Conservation (phyloP, 2,888 invertebrate genomes). For the Stenodema calcarata region DNA sequence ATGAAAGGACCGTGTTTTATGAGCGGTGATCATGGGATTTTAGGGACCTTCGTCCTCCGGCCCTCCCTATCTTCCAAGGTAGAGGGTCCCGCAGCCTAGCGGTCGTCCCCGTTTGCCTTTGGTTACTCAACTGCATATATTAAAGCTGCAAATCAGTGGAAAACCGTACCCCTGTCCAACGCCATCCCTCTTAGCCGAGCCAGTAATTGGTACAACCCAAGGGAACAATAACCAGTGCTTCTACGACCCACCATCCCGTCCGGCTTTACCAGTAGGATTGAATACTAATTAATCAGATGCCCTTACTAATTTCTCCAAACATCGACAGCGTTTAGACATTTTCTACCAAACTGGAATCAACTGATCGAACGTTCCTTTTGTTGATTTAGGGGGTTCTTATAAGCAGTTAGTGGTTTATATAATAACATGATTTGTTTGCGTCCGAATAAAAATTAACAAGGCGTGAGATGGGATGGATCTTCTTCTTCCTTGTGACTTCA, state of each 20-base stretch:
- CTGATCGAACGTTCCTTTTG: no score
- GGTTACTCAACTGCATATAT: slow-evolving; percentile 18
- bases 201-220: slow-evolving; percentile 22
- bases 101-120: neutral
- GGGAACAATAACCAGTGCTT: slow-evolving; percentile 10
- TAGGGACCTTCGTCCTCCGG: neutral
- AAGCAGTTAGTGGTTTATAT: no score
- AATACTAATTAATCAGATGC: neutral
- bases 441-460: no score
- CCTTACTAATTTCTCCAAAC: neutral
- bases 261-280: neutral
- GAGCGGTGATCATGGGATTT: neutral
- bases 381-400: no score
- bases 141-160: slow-evolving; percentile 20
- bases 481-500: no score
- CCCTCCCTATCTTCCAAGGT: neutral
- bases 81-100: neutral
- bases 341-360: no score
- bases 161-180: neutral
- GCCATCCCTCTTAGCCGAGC: neutral
- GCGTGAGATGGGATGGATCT: no score
- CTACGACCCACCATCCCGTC: neutral
- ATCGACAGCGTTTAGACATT: no score
- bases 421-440: no score
- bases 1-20: neutral